phyloP scores from a whole-genome alignment of 2,888 invertebrate genomes.

The Apamea epomidion region DNA sequence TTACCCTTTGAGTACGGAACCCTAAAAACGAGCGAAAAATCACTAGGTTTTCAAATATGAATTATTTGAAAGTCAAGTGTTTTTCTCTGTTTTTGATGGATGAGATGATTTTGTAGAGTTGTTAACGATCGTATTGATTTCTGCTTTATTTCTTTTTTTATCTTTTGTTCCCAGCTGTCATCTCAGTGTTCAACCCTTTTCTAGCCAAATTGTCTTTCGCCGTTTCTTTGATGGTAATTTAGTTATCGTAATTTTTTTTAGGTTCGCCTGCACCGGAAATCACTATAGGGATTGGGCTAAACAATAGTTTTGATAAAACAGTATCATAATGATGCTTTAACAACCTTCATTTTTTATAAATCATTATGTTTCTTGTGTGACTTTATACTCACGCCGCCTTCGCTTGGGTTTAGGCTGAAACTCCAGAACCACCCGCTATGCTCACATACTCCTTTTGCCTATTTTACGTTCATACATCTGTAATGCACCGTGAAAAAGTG shows the following conservation, averaged over 20 bases:
- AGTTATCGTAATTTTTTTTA: neutral
- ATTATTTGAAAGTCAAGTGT: conserved; percentile 27
- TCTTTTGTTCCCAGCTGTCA: neutral
- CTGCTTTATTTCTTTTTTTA: neutral
- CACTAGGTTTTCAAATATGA: neutral
- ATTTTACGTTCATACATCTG: too few relatives aligned
- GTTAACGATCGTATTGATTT: neutral
- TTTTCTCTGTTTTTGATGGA: neutral
- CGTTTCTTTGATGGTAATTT: neutral
- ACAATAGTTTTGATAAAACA: neutral
- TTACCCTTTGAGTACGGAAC: too few relatives aligned
- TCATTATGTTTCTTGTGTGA: too few relatives aligned
- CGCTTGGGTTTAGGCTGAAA: too few relatives aligned
- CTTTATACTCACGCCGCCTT: too few relatives aligned
- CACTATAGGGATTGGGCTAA: neutral
- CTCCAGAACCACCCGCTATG: too few relatives aligned
- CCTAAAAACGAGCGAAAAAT: neutral
- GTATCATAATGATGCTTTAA: neutral
- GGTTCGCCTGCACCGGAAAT: too few relatives aligned
- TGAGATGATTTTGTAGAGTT: neutral
- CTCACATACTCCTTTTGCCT: too few relatives aligned
- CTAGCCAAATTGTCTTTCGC: neutral
- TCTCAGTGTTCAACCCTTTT: neutral
- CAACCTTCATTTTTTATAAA: too few relatives aligned
- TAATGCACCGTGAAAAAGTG: too few relatives aligned